Conservation (phyloP, 2,888 invertebrate species). For the Papilio elwesi region DNA sequence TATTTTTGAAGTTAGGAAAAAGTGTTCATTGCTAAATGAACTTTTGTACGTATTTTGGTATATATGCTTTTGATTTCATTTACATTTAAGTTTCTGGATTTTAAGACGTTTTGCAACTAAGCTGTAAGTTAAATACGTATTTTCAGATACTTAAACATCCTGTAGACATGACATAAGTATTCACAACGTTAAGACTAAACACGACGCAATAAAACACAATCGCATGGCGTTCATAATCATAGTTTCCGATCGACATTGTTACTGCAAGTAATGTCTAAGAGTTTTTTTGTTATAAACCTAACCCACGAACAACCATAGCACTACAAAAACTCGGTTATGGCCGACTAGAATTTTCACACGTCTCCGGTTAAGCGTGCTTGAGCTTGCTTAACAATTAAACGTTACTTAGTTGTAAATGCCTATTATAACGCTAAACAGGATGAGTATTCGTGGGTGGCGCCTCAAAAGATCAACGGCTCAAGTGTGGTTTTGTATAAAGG, state of each 20-base stretch:
- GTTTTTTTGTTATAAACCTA: conserved; percentile 27
- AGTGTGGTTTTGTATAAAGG: background rate
- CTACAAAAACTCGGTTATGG: conserved; percentile 22
- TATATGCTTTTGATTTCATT: no score
- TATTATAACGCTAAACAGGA: background rate
- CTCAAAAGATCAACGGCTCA: background rate
- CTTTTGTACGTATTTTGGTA: no score
- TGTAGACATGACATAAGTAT: conserved; percentile 18
- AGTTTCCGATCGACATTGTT: conserved; percentile 39
- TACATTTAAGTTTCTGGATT: no score
- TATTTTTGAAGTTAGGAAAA: no score
- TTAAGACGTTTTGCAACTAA: background rate
- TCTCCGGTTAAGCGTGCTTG: conserved; percentile 3
- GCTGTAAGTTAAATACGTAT: background rate
- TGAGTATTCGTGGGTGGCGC: conserved; percentile 11
- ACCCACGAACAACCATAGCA: conserved; percentile 21
- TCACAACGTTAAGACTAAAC: conserved; percentile 25
- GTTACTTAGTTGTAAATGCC: background rate
- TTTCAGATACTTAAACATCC: background rate
- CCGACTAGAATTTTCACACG: conserved; percentile 28
- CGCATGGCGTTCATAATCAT: conserved; percentile 32
- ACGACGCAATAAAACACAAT: conserved; percentile 36
- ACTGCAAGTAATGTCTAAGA: conserved; percentile 16
- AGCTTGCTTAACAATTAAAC: conserved; percentile 11
- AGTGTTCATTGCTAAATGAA: no score